These are phyloP conservation scores for Lacanobia wlatinum DNA, from an alignment of 2,888 invertebrate genomes.

Conservation along the genomic window DNA sequence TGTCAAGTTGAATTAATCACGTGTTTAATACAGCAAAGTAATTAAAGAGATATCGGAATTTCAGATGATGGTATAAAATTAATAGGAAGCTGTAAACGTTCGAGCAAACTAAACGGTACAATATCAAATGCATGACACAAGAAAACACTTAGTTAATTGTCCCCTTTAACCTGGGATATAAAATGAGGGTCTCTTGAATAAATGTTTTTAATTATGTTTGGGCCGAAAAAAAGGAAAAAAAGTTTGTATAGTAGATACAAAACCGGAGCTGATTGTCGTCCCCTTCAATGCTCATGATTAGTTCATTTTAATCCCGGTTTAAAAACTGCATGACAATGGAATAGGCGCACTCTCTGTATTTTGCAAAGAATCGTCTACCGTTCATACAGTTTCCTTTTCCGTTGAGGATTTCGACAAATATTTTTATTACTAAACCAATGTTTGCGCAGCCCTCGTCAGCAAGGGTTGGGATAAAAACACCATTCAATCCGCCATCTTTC, in stretches of 20 bases:
- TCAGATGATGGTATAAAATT: slow-evolving; percentile 27
- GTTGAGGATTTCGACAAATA: slow-evolving; percentile 87
- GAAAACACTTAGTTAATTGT: slow-evolving; percentile 64
- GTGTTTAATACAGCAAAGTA: slow-evolving; percentile 37
- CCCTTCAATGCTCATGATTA: slow-evolving; percentile 83
- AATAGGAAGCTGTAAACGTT: slow-evolving; percentile 45
- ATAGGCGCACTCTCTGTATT: slow-evolving; percentile 79
- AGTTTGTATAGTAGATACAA: slow-evolving; percentile 61
- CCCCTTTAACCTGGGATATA: slow-evolving; percentile 16
- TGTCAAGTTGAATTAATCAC: slow-evolving; percentile 48
- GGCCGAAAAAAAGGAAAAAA: slow-evolving; percentile 54
- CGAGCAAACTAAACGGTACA: slow-evolving; percentile 43
- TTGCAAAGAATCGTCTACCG: slow-evolving; percentile 80
- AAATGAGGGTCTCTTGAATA: slow-evolving; percentile 52
- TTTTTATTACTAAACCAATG: slow-evolving; percentile 90
- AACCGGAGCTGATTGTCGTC: slow-evolving; percentile 61
- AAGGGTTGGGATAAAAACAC: slow-evolving; percentile 83
- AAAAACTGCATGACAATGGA: slow-evolving; percentile 86
- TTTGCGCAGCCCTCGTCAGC: slow-evolving; percentile 86
- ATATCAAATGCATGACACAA: slow-evolving; percentile 47
- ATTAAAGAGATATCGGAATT: slow-evolving; percentile 48
- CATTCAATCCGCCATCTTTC: slow-evolving; percentile 82
- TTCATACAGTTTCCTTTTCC: slow-evolving; percentile 75
- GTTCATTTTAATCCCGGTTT: slow-evolving; percentile 87
- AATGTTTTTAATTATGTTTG: slow-evolving; percentile 69